These are phyloP conservation scores for Neosilurus mollespiculum DNA, from an alignment of 2,797 vertebrate genomes.

Conservation along the genomic window DNA sequence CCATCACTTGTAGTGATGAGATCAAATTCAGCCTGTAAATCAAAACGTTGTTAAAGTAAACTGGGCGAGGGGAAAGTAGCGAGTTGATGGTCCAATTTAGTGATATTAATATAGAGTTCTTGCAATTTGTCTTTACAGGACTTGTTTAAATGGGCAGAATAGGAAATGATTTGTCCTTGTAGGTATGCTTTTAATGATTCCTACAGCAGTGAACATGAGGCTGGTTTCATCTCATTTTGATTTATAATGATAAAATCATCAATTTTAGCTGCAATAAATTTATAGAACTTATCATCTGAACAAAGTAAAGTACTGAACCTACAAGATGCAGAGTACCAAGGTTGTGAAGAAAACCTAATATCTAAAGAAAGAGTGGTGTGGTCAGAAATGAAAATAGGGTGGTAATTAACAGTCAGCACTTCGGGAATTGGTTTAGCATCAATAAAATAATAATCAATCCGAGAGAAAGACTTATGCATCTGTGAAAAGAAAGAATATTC, in stretches of 20 bases:
- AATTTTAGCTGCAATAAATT: background rate
- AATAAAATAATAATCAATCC: too few relatives aligned
- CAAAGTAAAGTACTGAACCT: slow-evolving; percentile 13
- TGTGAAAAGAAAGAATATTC: too few relatives aligned
- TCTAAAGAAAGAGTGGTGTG: background rate
- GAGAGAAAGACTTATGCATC: too few relatives aligned
- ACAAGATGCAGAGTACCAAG: background rate
- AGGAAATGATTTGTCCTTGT: slow-evolving; percentile 28
- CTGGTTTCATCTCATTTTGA: too few relatives aligned
- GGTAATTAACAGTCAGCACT: background rate
- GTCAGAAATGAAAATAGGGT: background rate
- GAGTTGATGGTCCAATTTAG: too few relatives aligned
- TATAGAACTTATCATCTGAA: slow-evolving; percentile 13
- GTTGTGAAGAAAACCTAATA: background rate
- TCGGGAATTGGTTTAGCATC: background rate
- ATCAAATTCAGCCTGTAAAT: too few relatives aligned
- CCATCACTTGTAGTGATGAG: too few relatives aligned
- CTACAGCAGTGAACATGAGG: slow-evolving; percentile 20
- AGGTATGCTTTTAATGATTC: slow-evolving; percentile 30
- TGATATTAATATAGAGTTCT: too few relatives aligned
- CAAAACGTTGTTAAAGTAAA: too few relatives aligned
- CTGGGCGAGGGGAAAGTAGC: too few relatives aligned
- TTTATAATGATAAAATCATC: slow-evolving; percentile 17
- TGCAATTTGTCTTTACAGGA: too few relatives aligned
- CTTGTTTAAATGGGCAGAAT: too few relatives aligned